Percentiles rank a stretch among this genome's conserved stretches.
Conservation (phyloP, 2,888 invertebrate species). For the Zelleria hepariella region DNA sequence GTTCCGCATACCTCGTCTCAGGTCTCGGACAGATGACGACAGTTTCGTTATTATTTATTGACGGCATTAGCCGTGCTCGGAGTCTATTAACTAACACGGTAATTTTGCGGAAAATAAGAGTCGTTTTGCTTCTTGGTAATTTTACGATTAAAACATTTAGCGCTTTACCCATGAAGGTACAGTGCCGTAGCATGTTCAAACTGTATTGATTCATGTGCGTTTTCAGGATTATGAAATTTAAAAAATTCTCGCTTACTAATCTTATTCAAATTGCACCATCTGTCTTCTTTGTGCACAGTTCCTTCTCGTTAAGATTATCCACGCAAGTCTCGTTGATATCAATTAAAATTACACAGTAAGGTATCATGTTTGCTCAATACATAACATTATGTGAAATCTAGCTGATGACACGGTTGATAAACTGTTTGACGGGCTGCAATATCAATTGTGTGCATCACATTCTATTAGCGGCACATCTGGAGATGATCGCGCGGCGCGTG, state of each 20-base stretch:
- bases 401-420: not conserved
- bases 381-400: not conserved
- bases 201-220: not conserved
- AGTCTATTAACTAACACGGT: not conserved
- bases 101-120: too few species aligned
- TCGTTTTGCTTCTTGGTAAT: too few species aligned
- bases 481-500: slow-evolving; percentile 23
- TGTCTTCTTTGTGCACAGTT: not conserved
- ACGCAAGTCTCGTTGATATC: not conserved
- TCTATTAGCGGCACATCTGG: not conserved
- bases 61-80: not conserved
- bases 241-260: not conserved
- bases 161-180: too few species aligned
- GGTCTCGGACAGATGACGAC: not conserved
- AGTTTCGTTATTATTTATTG: not conserved
- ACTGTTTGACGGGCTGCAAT: not conserved
- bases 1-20: not conserved
- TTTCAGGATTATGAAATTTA: not conserved
- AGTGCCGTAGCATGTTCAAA: too few species aligned
- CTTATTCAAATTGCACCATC: not conserved
- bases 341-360: not conserved
- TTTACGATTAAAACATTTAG: too few species aligned
- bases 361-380: not conserved
- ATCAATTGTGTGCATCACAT: not conserved
- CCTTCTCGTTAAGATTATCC: not conserved